Evolutionary conservation across 2,797 vertebrate species (phyloP).

Genomic region (Mionectes olivaceus): DNA sequence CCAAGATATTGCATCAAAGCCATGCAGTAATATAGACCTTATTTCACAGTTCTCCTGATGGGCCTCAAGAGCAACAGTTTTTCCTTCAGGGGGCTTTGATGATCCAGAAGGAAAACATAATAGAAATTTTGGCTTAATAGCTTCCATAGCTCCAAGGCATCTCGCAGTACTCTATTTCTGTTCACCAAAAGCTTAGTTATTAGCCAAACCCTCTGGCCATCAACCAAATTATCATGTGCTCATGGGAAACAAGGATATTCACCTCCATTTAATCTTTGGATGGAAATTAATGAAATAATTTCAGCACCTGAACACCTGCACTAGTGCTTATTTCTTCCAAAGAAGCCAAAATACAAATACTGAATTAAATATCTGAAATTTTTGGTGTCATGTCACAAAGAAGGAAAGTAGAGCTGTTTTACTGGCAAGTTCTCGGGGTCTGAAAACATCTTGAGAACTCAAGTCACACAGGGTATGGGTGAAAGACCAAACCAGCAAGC

Average conservation of each 20-base stretch:
- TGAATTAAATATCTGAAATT: background rate
- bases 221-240: background rate
- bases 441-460: background rate
- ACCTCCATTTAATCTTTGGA: background rate
- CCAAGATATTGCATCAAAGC: background rate
- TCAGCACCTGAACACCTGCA: background rate
- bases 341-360: background rate
- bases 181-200: background rate
- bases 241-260: background rate
- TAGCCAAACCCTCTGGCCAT: background rate
- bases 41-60: background rate
- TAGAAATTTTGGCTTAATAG: slow-evolving; percentile 3
- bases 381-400: background rate
- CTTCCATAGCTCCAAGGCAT: slow-evolving; percentile 2
- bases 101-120: background rate
- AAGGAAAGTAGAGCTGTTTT: background rate
- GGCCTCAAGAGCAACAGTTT: background rate
- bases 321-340: background rate
- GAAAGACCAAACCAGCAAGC: background rate
- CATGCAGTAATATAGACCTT: background rate
- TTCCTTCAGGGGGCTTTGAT: background rate
- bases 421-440: background rate
- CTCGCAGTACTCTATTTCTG: slow-evolving; percentile 1
- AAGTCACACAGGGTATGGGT: accelerated
- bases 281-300: slow-evolving; percentile 1